These are phyloP conservation scores for Parotocinclus haroldoi DNA, from an alignment of 2,797 vertebrate genomes.

Conservation along the genomic window DNA sequence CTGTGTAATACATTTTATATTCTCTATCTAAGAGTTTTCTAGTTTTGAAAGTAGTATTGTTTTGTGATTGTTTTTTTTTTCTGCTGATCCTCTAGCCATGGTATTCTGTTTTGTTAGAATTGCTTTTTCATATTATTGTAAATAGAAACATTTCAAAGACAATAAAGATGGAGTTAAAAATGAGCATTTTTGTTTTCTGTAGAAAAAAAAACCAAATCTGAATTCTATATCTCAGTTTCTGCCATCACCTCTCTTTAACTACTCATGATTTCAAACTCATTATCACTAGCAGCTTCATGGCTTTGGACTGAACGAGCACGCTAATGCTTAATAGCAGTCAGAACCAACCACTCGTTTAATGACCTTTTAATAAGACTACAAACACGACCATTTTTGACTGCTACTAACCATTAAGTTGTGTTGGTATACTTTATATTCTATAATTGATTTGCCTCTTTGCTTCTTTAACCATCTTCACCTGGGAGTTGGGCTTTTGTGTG, in stretches of 20 bases:
- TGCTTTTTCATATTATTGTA: conserved; percentile 83
- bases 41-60: conserved; percentile 31
- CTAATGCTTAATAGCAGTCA: conserved; percentile 94
- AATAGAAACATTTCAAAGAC: conserved; percentile 88
- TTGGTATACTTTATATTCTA: conserved; percentile 76
- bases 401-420: conserved; percentile 89
- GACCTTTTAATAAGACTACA: conserved; percentile 58
- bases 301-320: conserved; percentile 81
- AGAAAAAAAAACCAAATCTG: conserved; percentile 53
- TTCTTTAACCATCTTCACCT: conserved; percentile 80
- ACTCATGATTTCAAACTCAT: conserved; percentile 90
- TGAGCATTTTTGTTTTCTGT: conserved; percentile 58
- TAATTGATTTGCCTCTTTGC: conserved; percentile 77
- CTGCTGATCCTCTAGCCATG: conserved; percentile 72
- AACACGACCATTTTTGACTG: conserved; percentile 76
- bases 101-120: conserved; percentile 83
- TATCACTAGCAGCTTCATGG: conserved; percentile 85
- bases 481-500: conserved; percentile 80
- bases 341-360: conserved; percentile 73
- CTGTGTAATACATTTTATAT: conserved; percentile 55
- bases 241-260: conserved; percentile 92
- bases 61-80: conserved; percentile 66
- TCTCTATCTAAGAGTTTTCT: conserved; percentile 56
- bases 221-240: conserved; percentile 68
- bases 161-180: conserved; percentile 95